Evolutionary conservation across 1,140 invertebrate genomes (phyloP), one percentile per base, ranked within the genome.

Genomic region (Zaprionus taronus): DNA sequence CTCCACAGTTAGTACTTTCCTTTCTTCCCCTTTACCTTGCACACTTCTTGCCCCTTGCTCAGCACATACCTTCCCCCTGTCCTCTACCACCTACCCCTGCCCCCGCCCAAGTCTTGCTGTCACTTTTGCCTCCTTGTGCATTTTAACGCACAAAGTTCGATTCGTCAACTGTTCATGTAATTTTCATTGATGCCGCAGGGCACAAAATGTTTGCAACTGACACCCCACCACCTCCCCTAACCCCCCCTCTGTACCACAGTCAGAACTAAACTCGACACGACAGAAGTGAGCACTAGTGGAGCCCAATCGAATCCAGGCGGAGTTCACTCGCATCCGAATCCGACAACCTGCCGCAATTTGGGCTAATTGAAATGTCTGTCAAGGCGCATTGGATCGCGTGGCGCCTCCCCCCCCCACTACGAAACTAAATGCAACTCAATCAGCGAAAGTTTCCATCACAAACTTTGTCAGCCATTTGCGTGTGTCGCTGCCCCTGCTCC

Each of bases 311-410:
- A 24, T 24, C 4, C 47, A 51, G 20, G 20, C 47, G 47, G 9
- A 51, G 20, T 20, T 47, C 34, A 56, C 28, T 34, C 55, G 14
- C 20, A 20, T 36, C 61, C 17, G 2, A 15, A 51, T 22, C 9
- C n/a, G 17, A 34, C 73, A 60, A 84, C 73, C 74, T 74, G 81
- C 77, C 77, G 76, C 81, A 84, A 84, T 78, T 84, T 80, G 55
- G 58, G 79, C 84, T 89, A 89, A 89, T 89, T 90, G 84, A 89
- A 89, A 89, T 89, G 84, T 89, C 84, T 89, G 81, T 85, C 82
- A 85, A 66, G 55, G 70, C 53, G 70, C 57, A 78, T 74, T 70
- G 7, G 79, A 78, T 66, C 41, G 56, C n/a, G n/a, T 1, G 6
- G n/a, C n/a, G 41, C 5, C n/a, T 6, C 56, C 31, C 9, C 7